Conservation (phyloP, 2,113 vertebrate species). For the Hyperopisus bebe region DNA sequence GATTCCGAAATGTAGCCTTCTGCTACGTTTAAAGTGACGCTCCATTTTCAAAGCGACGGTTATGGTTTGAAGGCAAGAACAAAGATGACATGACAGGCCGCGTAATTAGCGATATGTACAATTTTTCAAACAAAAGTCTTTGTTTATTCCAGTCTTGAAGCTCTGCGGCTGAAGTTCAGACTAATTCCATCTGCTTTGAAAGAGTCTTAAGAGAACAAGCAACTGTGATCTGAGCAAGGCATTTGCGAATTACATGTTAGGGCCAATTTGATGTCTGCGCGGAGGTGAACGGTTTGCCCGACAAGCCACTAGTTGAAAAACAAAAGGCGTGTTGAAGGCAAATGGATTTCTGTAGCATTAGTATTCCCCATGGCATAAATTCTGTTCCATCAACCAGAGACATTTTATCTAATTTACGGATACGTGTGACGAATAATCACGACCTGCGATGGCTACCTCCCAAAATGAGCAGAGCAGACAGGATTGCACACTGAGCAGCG, state of each 20-base stretch:
- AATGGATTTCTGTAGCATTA: background rate
- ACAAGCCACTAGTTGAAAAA: background rate
- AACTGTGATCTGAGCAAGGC: background rate
- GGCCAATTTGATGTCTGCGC: background rate
- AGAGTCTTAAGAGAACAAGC: background rate
- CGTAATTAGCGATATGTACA: background rate
- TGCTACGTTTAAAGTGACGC: background rate
- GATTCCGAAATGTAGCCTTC: background rate
- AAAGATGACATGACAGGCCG: background rate
- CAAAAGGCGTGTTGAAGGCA: background rate
- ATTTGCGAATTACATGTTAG: background rate
- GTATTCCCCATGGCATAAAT: constrained; percentile 1
- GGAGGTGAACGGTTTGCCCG: background rate
- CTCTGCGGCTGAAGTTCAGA: background rate
- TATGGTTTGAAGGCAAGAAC: background rate
- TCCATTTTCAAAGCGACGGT: background rate
- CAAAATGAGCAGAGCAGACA: background rate
- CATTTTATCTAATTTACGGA: background rate
- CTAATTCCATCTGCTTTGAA: background rate
- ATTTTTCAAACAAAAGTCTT: constrained; percentile 2
- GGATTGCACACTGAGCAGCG: background rate
- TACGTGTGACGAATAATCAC: background rate
- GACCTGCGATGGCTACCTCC: background rate
- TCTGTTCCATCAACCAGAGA: background rate
- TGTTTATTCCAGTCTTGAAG: background rate